Conservation (phyloP, 2,113 vertebrate genomes). For the Cathartes aura region DNA sequence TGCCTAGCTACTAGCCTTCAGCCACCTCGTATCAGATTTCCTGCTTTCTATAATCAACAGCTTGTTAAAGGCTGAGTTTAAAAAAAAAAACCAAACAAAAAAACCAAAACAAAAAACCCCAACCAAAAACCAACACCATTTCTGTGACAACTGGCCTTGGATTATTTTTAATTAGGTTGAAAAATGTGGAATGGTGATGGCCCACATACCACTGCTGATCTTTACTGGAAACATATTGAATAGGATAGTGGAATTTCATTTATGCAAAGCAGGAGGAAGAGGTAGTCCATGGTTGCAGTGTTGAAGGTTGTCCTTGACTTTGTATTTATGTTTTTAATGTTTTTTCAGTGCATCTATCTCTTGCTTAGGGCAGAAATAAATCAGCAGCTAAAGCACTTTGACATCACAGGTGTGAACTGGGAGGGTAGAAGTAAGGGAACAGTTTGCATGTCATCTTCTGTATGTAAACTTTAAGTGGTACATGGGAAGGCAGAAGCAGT, state of each 20-base stretch:
- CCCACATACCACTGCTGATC: neutral
- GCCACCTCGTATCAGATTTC: slow-evolving; percentile 79
- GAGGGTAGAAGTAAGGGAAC: neutral
- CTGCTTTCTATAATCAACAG: slow-evolving; percentile 76
- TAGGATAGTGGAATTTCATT: neutral
- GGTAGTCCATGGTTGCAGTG: neutral
- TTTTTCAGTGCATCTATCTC: neutral
- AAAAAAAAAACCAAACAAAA: neutral
- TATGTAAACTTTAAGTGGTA: neutral
- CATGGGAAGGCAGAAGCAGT: neutral
- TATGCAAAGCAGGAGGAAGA: neutral
- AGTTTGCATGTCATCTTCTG: neutral
- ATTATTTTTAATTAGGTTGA: slow-evolving; percentile 41
- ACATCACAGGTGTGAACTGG: neutral
- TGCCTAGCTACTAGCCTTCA: slow-evolving; percentile 75
- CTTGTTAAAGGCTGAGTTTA: slow-evolving; percentile 78
- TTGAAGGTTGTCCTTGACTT: neutral
- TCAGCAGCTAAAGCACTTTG: neutral
- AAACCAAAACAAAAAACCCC: neutral
- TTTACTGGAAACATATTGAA: neutral
- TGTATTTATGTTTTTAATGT: neutral
- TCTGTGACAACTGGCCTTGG: neutral
- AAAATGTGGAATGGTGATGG: neutral
- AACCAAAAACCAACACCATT: neutral
- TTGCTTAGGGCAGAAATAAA: neutral